Base-by-base conservation (phyloP, 1,140 invertebrate genomes). In the Heterodera carotae region DNA sequence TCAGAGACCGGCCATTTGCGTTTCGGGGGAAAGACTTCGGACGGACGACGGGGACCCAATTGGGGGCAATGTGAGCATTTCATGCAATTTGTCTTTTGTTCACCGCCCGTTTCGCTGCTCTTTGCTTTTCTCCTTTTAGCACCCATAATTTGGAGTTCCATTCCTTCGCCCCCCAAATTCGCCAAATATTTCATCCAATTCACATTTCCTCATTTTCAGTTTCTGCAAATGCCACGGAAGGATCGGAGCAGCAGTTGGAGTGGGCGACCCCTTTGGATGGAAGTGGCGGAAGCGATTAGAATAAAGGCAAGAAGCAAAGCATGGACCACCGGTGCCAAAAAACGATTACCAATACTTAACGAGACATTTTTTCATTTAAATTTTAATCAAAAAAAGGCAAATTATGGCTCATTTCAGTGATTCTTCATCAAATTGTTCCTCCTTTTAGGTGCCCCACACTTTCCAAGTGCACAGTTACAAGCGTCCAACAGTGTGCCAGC, bases 401-500 rank as follows among this genome's bases (percentile, higher is more conserved):
- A n/a, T n/a, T 29, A 10, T 69, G 27, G 5, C 22, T 36, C 7
- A 25, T 31, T 39, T n/a, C 7, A n/a, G 27, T 29, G 25, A 25
- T 39, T 68, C 8, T 39, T 27, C 0, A 68, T 39, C 6, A 22
- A 69, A 31, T 25, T 39, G n/a, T 2, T 69, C 36, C 18, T 12
- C 22, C 56, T 75, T 77, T 77, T 12, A 78, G 77, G 81, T 88
- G 8, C 85, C 86, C 0, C 87, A 88, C 67, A 88, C 87, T 8
- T 87, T 87, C 82, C 86, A 88, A 82, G 83, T 86, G 29, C 91
- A 94, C 92, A 91, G 91, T 56, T 98, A 98, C 89, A 96, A 93
- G 27, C 90, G 94, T 59, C 97, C 95, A 27, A 98, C 97, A 0
- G 92, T 98, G 18, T 99, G 97, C 88, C 93, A 96, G 83, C 91